Base-by-base conservation (phyloP, 2,113 vertebrate genomes). In the Puffinus mauretanicus region DNA sequence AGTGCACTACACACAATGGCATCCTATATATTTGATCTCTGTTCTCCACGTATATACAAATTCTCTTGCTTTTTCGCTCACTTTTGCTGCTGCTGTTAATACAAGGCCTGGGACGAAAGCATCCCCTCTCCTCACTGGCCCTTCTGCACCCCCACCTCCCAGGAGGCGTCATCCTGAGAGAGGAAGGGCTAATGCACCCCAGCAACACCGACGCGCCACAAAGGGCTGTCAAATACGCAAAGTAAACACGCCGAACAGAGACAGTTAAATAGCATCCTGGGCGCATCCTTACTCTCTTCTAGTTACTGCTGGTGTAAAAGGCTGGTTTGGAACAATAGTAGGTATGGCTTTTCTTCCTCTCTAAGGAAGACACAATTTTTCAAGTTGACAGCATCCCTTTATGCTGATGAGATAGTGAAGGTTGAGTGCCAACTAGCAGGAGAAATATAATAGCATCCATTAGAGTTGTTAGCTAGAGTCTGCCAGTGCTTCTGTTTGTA, bases 401-500 rank as follows among this genome's bases (percentile, higher is more conserved):
- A 93, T 94, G 95, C 90, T 83, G 96, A 95, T 91, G 88, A 94
- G 95, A 66, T 55, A 81, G 82, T 71, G 90, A 90, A 84, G 69
- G 92, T 25, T 86, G 88, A 76, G 83, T 94, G 93, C 92, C 96
- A 95, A 13, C 67, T n/a, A 72, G 86, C 73, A 89, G 89, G 66
- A 95, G 86, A 94, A 96, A 96, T 86, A 93, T 58, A 97, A 95
- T 77, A 82, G 94, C 83, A 95, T 88, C 94, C 90, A 86, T 96
- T 95, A 96, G 93, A 86, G 84, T 83, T 91, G 94, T 93, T 86
- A 94, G 85, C 90, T 83, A 44, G 86, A 96, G 82, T 46, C 94
- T 94, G 95, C 78, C 81, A 77, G 70, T 13, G 78, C 71, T 95
- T 95, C 94, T 95, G 90, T 76, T 94, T 66, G 49, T 86, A 86